These are phyloP conservation scores for Brachyalestes nurse DNA, from an alignment of 2,797 vertebrate genomes.

Conservation along the genomic window DNA sequence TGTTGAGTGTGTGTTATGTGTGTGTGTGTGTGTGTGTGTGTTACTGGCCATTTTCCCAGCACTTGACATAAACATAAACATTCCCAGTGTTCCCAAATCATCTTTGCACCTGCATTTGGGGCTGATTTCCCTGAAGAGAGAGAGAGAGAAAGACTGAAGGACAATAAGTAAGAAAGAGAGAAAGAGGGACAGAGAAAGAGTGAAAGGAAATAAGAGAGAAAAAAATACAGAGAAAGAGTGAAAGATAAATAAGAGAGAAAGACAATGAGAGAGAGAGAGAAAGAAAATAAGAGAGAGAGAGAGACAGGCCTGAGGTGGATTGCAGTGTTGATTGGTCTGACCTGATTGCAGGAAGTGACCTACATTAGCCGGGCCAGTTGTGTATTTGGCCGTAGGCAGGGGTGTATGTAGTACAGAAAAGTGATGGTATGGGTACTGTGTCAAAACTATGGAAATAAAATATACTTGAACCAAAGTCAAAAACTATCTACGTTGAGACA, in stretches of 20 bases:
- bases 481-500: too few relatives aligned
- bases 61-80: background rate
- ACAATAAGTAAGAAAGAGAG: too few relatives aligned
- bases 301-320: background rate
- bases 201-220: background rate
- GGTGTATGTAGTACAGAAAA: too few relatives aligned
- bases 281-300: background rate
- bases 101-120: background rate
- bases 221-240: background rate
- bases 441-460: too few relatives aligned
- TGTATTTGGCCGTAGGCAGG: background rate
- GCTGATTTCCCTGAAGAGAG: background rate
- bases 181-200: background rate
- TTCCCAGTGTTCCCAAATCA: background rate
- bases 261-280: background rate
- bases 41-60: background rate
- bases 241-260: background rate
- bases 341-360: background rate
- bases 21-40: background rate
- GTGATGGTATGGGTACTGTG: too few relatives aligned
- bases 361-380: background rate
- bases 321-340: background rate
- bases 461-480: too few relatives aligned
- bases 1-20: too few relatives aligned
- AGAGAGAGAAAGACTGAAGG: too few relatives aligned